Percentiles rank a stretch among this genome's conserved stretches.
phyloP scores from a whole-genome alignment of 2,797 vertebrate species.

The Schizothorax lantsangensis region DNA sequence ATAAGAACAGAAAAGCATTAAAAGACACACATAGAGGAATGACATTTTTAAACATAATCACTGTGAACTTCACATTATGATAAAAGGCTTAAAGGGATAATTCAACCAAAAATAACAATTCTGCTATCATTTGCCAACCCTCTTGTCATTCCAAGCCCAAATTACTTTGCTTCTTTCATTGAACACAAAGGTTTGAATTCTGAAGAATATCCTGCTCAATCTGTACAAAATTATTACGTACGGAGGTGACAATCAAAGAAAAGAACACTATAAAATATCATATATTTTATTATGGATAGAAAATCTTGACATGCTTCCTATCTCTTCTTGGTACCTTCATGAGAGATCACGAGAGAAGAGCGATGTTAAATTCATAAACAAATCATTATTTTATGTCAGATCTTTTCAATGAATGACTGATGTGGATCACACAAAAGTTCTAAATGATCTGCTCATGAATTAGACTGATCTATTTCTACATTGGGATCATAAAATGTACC shows the following conservation, averaged over 20 bases:
- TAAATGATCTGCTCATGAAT: not conserved
- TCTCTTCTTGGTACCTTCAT: not conserved
- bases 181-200: not conserved
- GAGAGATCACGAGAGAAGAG: not conserved
- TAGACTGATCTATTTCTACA: not conserved
- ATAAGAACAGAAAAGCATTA: not conserved
- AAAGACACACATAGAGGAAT: slow-evolving; percentile 5
- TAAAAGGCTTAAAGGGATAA: not conserved
- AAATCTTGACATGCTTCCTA: not conserved
- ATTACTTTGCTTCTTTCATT: not conserved
- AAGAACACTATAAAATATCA: not conserved
- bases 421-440: not conserved
- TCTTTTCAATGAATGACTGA: not conserved
- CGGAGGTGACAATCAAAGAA: too few species aligned
- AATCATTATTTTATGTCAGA: not conserved
- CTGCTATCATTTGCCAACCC: not conserved
- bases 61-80: slow-evolving; percentile 7
- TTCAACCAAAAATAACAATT: not conserved
- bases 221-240: not conserved
- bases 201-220: not conserved
- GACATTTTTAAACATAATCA: slow-evolving; percentile 18
- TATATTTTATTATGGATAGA: not conserved
- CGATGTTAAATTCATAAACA: not conserved
- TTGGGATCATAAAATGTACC: not conserved
- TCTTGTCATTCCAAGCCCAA: not conserved